These are phyloP conservation scores for Thalassophryne amazonica DNA, from an alignment of 2,797 vertebrate species.

Conservation along the genomic window DNA sequence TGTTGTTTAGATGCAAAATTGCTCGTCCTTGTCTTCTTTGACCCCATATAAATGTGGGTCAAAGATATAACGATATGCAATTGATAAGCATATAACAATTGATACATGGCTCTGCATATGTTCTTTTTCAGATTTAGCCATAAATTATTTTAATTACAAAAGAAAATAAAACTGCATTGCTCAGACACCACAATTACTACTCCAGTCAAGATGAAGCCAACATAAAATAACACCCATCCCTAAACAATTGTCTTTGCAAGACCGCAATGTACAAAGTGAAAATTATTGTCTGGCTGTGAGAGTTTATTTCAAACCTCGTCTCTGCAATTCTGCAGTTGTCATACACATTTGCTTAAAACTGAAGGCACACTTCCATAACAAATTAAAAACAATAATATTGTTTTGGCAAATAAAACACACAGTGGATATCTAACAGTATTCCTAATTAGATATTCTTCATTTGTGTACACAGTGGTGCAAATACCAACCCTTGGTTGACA, in stretches of 20 bases:
- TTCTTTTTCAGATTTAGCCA: too few relatives aligned
- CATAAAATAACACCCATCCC: not conserved
- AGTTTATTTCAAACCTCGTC: not conserved
- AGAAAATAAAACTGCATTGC: too few relatives aligned
- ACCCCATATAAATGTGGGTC: too few relatives aligned
- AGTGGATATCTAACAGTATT: slow-evolving; percentile 43
- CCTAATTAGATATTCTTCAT: slow-evolving; percentile 35
- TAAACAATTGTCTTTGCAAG: not conserved
- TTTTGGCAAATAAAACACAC: slow-evolving; percentile 4
- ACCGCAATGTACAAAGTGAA: not conserved
- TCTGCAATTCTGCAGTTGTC: not conserved
- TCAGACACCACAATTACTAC: too few relatives aligned
- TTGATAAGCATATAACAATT: too few relatives aligned
- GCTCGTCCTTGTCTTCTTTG: too few relatives aligned
- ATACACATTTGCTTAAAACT: slow-evolving; percentile 1
- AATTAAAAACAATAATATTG: slow-evolving; percentile 7
- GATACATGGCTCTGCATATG: too few relatives aligned
- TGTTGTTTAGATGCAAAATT: too few relatives aligned
- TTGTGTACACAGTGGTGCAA: slow-evolving; percentile 50
- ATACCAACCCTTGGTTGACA: slow-evolving; percentile 63
- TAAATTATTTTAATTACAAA: too few relatives aligned
- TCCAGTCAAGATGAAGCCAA: not conserved
- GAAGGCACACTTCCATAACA: not conserved
- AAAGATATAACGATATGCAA: too few relatives aligned
- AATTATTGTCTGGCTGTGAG: not conserved